Percentiles rank a stretch among this genome's conserved stretches.
phyloP scores from a whole-genome alignment of 1,140 invertebrate genomes.

The Lepidurus arcticus region DNA sequence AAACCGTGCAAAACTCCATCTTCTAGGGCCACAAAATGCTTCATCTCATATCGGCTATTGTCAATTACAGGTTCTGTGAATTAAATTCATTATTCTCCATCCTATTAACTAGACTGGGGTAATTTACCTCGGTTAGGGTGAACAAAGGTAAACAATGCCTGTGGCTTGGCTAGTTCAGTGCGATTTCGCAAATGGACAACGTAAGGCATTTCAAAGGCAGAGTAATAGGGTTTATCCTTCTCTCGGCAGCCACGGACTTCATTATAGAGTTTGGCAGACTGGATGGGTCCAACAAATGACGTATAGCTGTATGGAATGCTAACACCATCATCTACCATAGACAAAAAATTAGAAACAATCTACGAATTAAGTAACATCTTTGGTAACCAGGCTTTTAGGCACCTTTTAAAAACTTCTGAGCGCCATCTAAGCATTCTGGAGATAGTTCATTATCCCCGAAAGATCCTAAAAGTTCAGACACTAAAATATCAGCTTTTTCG shows the following conservation, averaged over 20 bases:
- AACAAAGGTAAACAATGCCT: slow-evolving; percentile 76
- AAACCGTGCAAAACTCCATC: slow-evolving; percentile 86
- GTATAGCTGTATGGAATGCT: slow-evolving; percentile 88
- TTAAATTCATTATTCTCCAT: not conserved
- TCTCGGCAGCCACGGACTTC: slow-evolving; percentile 58
- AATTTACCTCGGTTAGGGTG: slow-evolving; percentile 70
- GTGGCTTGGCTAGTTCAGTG: slow-evolving; percentile 69
- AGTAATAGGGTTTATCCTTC: slow-evolving; percentile 53
- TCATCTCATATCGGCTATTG: slow-evolving; percentile 57
- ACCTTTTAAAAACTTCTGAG: slow-evolving; percentile 79
- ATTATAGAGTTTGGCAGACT: slow-evolving; percentile 67
- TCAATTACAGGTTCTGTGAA: slow-evolving; percentile 48
- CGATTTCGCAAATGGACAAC: slow-evolving; percentile 89
- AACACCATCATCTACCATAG: slow-evolving; percentile 65
- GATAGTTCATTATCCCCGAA: slow-evolving; percentile 99
- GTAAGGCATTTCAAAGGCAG: slow-evolving; percentile 79
- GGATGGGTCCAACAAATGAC: slow-evolving; percentile 82
- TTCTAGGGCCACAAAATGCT: slow-evolving; percentile 63
- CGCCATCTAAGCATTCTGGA: slow-evolving; percentile 96
- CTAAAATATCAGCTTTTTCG: slow-evolving; percentile 87
- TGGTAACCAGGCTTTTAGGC: slow-evolving; percentile 29
- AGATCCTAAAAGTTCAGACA: slow-evolving; percentile 94
- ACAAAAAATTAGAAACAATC: slow-evolving; percentile 28
- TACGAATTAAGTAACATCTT: not conserved
- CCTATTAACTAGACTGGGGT: not conserved